Percentiles rank a stretch among this genome's conserved stretches.
Evolutionary conservation across 2,113 vertebrate genomes (phyloP).

Genomic region (Ictalurus punctatus): DNA sequence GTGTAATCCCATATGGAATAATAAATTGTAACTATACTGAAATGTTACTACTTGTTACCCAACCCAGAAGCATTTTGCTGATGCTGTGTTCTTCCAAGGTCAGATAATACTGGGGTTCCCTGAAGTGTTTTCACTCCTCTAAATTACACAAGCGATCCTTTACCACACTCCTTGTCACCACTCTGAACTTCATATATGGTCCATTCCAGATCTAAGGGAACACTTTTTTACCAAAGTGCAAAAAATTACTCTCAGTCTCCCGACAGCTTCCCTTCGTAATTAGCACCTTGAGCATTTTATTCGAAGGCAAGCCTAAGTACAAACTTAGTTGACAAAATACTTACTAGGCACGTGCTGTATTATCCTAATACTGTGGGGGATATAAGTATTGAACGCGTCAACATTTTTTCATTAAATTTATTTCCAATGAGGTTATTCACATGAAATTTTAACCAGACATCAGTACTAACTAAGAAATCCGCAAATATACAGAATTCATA

Average conservation of each 20-base stretch:
- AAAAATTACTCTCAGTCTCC: background rate
- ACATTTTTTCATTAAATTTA: too few relatives aligned
- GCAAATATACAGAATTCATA: too few relatives aligned
- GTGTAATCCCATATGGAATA: background rate
- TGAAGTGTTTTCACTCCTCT: conserved; percentile 38
- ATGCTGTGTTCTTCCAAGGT: conserved; percentile 13
- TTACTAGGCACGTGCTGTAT: background rate
- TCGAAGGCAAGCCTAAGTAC: background rate
- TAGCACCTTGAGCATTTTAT: background rate
- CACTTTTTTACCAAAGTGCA: background rate
- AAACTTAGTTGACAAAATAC: background rate
- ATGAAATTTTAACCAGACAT: too few relatives aligned
- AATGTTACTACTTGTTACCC: background rate
- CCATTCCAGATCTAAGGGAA: background rate
- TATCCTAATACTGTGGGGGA: background rate
- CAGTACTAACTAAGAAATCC: too few relatives aligned
- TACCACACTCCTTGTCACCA: background rate
- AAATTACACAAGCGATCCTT: conserved; percentile 16
- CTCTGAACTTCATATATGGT: background rate
- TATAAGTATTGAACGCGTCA: too few relatives aligned
- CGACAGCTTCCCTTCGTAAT: background rate
- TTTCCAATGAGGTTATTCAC: too few relatives aligned
- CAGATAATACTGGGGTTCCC: conserved; percentile 20
- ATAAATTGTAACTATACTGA: background rate
- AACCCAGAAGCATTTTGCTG: conserved; percentile 40